Evolutionary conservation across 2,113 vertebrate genomes (phyloP).

Genomic region (Sylvia atricapilla): DNA sequence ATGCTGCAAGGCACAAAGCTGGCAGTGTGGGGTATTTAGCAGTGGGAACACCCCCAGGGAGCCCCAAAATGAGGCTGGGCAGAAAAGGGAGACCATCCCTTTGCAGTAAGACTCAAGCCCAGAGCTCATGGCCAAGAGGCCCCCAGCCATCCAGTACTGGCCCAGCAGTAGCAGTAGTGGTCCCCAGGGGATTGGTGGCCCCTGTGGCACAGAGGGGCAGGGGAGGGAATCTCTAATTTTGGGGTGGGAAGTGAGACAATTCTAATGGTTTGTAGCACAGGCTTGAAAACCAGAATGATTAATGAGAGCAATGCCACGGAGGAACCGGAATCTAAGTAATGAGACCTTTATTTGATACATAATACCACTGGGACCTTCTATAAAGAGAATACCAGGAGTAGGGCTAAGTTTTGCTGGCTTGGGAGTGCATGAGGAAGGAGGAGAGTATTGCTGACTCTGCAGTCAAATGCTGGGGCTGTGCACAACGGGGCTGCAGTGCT

Average conservation of each 20-base stretch:
- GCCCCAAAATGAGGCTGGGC: background rate
- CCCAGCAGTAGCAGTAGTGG: background rate
- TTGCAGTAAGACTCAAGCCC: background rate
- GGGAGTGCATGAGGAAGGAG: background rate
- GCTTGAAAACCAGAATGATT: conserved; percentile 33
- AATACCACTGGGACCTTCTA: conserved; percentile 37
- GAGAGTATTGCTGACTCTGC: conserved; percentile 43
- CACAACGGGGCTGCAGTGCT: background rate
- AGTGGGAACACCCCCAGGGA: background rate
- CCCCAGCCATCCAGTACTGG: background rate
- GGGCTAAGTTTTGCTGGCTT: conserved; percentile 7
- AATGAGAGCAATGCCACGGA: conserved; percentile 23
- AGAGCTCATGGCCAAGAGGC: background rate
- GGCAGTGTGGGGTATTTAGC: background rate
- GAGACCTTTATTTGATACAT: conserved; percentile 63
- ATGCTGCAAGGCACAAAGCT: background rate
- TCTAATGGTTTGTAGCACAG: background rate
- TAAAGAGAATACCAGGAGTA: conserved; percentile 30
- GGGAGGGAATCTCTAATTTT: background rate
- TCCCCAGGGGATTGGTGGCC: background rate
- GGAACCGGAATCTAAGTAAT: conserved; percentile 46
- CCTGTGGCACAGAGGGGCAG: background rate
- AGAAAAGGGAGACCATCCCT: background rate
- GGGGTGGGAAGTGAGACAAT: accelerated
- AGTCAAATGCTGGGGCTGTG: background rate